Evolutionary conservation across 2,113 vertebrate genomes (phyloP), one percentile per base, ranked within the genome.

Genomic region (Plectropomus leopardus): DNA sequence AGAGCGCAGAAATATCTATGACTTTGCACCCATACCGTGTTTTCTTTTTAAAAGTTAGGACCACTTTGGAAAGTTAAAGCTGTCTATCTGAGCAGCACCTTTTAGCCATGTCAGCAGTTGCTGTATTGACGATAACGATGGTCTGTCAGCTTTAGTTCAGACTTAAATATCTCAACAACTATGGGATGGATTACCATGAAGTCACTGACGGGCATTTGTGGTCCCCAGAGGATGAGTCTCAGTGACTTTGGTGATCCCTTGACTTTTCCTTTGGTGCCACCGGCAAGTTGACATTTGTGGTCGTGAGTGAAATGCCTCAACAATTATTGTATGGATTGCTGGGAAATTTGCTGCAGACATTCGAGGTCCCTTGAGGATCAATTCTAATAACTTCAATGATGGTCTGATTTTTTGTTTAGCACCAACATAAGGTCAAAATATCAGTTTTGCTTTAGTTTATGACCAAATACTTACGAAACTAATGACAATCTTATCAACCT

Each of bases 1-100:
- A 70, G 23, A 0, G 45, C 55, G 78, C 67, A 60, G 44, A 79
- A 59, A 59, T 28, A 54, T 19, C 15, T 45, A 5, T 76, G 55
- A 69, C 42, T 60, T 24, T 54, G 24, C 17, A 17, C 30, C 34
- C 19, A 30, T 11, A 42, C 53, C 21, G 40, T 23, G 6, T 40
- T 40, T 40, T 40, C 4, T 36, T 34, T 36, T 36, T 70, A n/a
- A n/a, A n/a, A n/a, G n/a, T n/a, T n/a, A n/a, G n/a, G n/a, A n/a
- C n/a, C n/a, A 17, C 40, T 50, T 19, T 44, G 36, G 36, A 53
- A 67, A 57, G 61, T 42, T 28, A 19, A 66, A 84, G 15, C 32
- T 70, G 23, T 60, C 53, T 19, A 13, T 64, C 61, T 64, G 32
- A 76, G 14, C 53, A 66, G 9, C 36, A 14, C 3, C 19, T 70